phyloP scores from a whole-genome alignment of 2,797 vertebrate genomes.

The Gadopsis bispinosus region DNA sequence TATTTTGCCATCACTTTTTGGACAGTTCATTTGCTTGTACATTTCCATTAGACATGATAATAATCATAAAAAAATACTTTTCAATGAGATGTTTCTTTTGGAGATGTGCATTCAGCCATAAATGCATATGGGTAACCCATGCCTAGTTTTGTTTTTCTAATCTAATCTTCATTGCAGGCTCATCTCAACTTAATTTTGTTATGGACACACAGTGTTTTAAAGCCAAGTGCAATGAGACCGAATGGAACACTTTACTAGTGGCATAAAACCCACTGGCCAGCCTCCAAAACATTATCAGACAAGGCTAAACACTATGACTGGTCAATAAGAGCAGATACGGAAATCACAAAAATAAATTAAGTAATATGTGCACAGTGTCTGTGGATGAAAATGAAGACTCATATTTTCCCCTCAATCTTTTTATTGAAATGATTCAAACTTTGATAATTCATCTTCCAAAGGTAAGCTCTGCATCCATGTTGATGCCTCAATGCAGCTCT shows the following conservation, averaged over 20 bases:
- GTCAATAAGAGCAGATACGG: neutral
- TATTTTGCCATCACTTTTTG: neutral
- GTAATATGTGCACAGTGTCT: neutral
- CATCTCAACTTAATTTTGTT: neutral
- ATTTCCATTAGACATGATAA: neutral
- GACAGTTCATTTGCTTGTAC: neutral
- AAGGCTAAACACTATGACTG: neutral
- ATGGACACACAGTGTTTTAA: neutral
- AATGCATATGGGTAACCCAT: too few species aligned
- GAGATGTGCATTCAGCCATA: neutral
- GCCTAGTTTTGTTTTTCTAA: neutral
- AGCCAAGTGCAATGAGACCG: too few species aligned
- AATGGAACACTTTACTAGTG: neutral
- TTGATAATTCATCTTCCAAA: slow-evolving; percentile 28
- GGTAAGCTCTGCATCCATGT: slow-evolving; percentile 17
- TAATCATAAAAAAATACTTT: too few species aligned
- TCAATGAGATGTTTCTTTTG: too few species aligned
- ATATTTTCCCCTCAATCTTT: slow-evolving; percentile 38
- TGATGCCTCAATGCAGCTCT: slow-evolving; percentile 13
- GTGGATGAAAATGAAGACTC: slow-evolving; percentile 31
- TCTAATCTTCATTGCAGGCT: neutral
- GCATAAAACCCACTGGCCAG: neutral
- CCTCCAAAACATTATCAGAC: neutral
- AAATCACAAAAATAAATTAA: neutral
- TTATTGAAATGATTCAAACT: slow-evolving; percentile 64